phyloP scores from a whole-genome alignment of 2,797 vertebrate genomes.

The Adelosebastes latens region DNA sequence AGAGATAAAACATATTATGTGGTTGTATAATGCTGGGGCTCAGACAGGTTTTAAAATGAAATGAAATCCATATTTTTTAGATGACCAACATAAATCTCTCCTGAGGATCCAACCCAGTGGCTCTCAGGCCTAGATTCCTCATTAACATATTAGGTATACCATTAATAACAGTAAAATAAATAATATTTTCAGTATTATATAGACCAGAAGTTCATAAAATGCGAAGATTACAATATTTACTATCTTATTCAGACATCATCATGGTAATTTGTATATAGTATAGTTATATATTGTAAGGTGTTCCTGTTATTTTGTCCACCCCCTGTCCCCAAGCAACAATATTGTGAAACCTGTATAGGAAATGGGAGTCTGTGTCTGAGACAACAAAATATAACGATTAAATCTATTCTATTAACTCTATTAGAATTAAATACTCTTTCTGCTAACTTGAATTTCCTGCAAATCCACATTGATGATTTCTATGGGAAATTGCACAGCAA shows the following conservation, averaged over 20 bases:
- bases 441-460: not conserved
- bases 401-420: not conserved
- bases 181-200: not conserved
- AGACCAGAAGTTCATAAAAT: not conserved
- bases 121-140: not conserved
- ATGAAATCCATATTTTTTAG: not conserved
- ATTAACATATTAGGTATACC: not conserved
- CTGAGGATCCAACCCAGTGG: not conserved
- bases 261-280: not conserved
- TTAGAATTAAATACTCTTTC: not conserved
- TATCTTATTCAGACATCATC: not conserved
- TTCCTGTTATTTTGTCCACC: not conserved
- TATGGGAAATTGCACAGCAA: not conserved
- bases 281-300: not conserved
- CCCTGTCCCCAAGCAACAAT: not conserved
- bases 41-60: not conserved
- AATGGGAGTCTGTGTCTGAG: not conserved
- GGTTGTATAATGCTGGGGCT: not conserved
- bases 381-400: not conserved
- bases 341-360: not conserved
- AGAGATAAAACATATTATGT: not conserved
- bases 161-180: too few relatives aligned
- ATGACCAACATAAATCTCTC: not conserved
- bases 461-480: not conserved
- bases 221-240: not conserved